phyloP scores from a whole-genome alignment of 2,797 vertebrate genomes.

The Clarias laeviceps region DNA sequence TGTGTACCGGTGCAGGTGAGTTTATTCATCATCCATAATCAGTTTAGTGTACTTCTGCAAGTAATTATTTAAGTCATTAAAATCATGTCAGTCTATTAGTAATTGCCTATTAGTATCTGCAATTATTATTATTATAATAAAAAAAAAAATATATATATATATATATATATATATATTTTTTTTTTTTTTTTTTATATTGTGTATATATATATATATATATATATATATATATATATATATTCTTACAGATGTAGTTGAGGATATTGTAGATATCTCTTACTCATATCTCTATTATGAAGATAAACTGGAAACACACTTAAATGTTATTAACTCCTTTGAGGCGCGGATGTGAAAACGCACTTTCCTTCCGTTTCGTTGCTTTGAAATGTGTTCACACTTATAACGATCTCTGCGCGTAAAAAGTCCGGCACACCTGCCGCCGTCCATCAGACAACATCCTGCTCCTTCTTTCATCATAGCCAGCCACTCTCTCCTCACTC shows the following conservation, averaged over 20 bases:
- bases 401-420: background rate
- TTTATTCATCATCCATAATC: constrained; percentile 5
- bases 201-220: background rate
- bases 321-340: background rate
- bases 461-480: background rate
- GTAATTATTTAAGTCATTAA: background rate
- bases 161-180: constrained; percentile 35
- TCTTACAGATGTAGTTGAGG: background rate
- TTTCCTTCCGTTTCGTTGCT: background rate
- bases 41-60: too few relatives aligned
- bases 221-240: constrained; percentile 12
- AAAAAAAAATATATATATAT: background rate
- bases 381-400: background rate
- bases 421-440: background rate
- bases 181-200: too few relatives aligned
- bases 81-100: background rate
- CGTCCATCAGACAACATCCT: background rate
- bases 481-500: background rate
- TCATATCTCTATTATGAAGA: background rate
- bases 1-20: constrained; percentile 69
- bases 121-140: background rate
- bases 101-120: background rate
- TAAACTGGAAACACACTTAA: background rate
- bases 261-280: background rate
- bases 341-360: background rate